These are phyloP conservation scores for Thunnus thynnus DNA, from an alignment of 2,113 vertebrate genomes.

Conservation along the genomic window DNA sequence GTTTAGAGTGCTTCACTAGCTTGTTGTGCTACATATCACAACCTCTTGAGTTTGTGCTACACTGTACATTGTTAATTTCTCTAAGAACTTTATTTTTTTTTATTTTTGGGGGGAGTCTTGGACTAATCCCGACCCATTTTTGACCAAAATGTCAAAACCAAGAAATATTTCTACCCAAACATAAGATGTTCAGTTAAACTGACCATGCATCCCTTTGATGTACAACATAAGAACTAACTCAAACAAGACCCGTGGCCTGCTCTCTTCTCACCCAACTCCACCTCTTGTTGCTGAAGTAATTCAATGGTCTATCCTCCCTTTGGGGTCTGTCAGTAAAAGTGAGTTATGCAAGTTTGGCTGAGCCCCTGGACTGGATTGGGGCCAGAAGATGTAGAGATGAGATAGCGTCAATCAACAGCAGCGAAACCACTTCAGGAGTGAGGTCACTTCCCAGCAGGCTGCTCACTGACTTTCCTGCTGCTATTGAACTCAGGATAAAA, in stretches of 20 bases:
- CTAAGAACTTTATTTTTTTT: no score
- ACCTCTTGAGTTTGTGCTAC: no score
- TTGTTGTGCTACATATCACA: no score
- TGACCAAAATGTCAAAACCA: slow-evolving; percentile 8
- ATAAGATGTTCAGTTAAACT: slow-evolving; percentile 1
- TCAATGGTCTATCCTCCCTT: slow-evolving; percentile 28
- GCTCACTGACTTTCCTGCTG: slow-evolving; percentile 39
- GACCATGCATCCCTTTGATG: slow-evolving; percentile 13
- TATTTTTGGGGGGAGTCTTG: background rate
- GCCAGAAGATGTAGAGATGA: slow-evolving; percentile 66
- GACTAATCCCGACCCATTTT: background rate
- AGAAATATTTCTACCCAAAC: slow-evolving; percentile 17
- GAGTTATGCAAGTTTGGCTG: slow-evolving; percentile 59
- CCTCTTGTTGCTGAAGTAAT: slow-evolving; percentile 27
- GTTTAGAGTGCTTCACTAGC: no score
- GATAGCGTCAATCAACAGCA: slow-evolving; percentile 68
- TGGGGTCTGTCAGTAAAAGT: slow-evolving; percentile 49
- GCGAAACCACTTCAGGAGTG: slow-evolving; percentile 54
- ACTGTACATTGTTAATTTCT: no score
- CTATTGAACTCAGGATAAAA: slow-evolving; percentile 45
- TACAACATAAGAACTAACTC: slow-evolving; percentile 5
- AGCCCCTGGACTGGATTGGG: slow-evolving; percentile 38
- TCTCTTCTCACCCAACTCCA: slow-evolving; percentile 16
- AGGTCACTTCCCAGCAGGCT: slow-evolving; percentile 63
- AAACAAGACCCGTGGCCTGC: slow-evolving; percentile 7